phyloP scores from a whole-genome alignment of 2,888 invertebrate genomes.

The Chalcis sispes region DNA sequence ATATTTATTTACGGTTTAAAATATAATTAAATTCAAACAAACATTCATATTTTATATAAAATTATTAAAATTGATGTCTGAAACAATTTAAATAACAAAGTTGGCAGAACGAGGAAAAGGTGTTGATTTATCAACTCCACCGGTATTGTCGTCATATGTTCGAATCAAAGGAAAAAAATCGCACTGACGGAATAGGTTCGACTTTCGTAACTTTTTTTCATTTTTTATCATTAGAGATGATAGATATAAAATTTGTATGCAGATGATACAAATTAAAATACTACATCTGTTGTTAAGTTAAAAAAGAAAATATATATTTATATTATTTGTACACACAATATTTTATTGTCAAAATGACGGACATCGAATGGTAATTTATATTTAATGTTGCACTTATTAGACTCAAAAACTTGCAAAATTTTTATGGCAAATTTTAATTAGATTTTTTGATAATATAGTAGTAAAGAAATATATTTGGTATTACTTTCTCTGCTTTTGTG shows the following conservation, averaged over 20 bases:
- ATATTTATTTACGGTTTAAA: too few relatives aligned
- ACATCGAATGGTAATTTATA: slow-evolving; percentile 66
- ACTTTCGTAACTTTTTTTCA: slow-evolving; percentile 25
- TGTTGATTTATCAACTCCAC: not conserved
- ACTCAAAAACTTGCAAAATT: not conserved
- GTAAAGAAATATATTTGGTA: not conserved
- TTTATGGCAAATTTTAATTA: not conserved
- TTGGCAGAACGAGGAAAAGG: slow-evolving; percentile 26
- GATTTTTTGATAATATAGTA: not conserved
- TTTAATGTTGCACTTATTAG: slow-evolving; percentile 1
- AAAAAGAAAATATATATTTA: not conserved
- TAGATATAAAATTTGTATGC: slow-evolving; percentile 22
- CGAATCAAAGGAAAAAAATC: too few relatives aligned
- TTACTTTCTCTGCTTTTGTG: slow-evolving; percentile 26
- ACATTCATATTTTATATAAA: too few relatives aligned
- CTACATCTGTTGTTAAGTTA: slow-evolving; percentile 7
- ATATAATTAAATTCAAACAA: too few relatives aligned
- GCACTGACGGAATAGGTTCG: too few relatives aligned
- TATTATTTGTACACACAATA: not conserved
- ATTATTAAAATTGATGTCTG: too few relatives aligned
- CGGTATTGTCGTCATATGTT: slow-evolving; percentile 28
- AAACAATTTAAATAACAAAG: slow-evolving; percentile 29
- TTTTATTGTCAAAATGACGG: slow-evolving; percentile 62
- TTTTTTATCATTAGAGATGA: slow-evolving; percentile 43
- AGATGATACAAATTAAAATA: slow-evolving; percentile 38